Evolutionary conservation across 2,797 vertebrate species (phyloP), one percentile per base, ranked within the genome.

Genomic region (Clarias fuscus): DNA sequence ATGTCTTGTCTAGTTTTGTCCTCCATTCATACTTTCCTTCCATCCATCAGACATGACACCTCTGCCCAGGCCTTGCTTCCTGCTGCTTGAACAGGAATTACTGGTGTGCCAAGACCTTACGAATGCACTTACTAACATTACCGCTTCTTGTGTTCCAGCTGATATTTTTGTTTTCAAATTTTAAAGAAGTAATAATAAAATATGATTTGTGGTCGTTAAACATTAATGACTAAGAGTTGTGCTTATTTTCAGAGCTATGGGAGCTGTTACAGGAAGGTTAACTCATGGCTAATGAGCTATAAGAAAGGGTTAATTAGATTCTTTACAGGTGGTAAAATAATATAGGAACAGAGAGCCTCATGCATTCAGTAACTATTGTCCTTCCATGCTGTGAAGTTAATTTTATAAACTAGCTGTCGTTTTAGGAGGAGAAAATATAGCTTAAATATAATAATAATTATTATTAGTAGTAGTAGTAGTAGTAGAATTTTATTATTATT

Each of bases 1-100:
- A 67, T 37, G 7, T 61, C 40, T 56, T 82, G 43, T 84, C 76
- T 67, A n/a, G 73, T 83, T 56, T 61, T 88, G 75, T 71, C 77
- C 77, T 48, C 10, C 43, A n/a, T 64, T 89, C 40, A 81, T 67
- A 48, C 30, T 78, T 86, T 70, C 82, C 68, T 43, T 58, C 82
- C 85, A 83, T 86, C 83, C 30, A 70, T 82, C 72, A 79, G 40
- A 22, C 18, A 2, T 68, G 48, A 70, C 76, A 56, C 43, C 40
- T 77, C 33, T 71, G n/a, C 24, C 37, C 53, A 27, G 43, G 76
- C 27, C 75, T 80, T 48, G 17, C 84, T 71, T 68, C 58, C 85
- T 76, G 79, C 61, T 76, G 18, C 62, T 43, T 33, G 61, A 33
- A 58, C 61, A 77, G 82, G 81, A 83, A 83, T 30, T 75, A n/a